phyloP scores from a whole-genome alignment of 2,113 vertebrate species.

The Eidolon helvum region DNA sequence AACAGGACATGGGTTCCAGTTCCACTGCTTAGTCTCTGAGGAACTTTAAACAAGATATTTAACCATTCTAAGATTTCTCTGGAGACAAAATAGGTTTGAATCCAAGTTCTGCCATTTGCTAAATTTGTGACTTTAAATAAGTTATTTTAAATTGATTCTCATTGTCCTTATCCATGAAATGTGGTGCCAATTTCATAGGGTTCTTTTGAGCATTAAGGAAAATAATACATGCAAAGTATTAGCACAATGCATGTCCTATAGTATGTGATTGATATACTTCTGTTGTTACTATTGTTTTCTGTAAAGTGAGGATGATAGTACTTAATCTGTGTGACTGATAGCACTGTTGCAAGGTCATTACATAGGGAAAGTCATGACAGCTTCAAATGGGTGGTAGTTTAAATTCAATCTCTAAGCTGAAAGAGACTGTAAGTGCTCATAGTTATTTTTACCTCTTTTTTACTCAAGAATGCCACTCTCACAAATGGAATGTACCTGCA shows the following conservation, averaged over 20 bases:
- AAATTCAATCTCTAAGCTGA: slow-evolving; percentile 1
- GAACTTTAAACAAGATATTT: not conserved
- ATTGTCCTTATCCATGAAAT: not conserved
- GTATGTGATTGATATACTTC: not conserved
- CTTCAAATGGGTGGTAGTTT: slow-evolving; percentile 17
- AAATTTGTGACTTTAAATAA: slow-evolving; percentile 23
- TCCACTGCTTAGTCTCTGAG: not conserved
- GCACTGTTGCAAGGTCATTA: not conserved
- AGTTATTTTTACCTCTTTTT: slow-evolving; percentile 1
- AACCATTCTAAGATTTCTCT: not conserved
- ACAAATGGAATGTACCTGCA: not conserved
- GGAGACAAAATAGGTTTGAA: not conserved
- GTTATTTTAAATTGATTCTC: not conserved
- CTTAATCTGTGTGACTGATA: not conserved
- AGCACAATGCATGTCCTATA: not conserved
- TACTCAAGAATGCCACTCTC: not conserved
- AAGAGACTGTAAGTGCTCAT: not conserved
- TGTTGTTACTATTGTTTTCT: not conserved
- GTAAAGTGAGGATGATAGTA: not conserved
- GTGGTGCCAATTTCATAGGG: not conserved
- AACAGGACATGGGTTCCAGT: not conserved
- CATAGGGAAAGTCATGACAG: not conserved
- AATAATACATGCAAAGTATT: not conserved
- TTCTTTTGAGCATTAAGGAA: not conserved
- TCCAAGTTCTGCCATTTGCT: not conserved